Evolutionary conservation across 2,888 invertebrate genomes (phyloP).

Genomic region (Digitonthophagus gazella): DNA sequence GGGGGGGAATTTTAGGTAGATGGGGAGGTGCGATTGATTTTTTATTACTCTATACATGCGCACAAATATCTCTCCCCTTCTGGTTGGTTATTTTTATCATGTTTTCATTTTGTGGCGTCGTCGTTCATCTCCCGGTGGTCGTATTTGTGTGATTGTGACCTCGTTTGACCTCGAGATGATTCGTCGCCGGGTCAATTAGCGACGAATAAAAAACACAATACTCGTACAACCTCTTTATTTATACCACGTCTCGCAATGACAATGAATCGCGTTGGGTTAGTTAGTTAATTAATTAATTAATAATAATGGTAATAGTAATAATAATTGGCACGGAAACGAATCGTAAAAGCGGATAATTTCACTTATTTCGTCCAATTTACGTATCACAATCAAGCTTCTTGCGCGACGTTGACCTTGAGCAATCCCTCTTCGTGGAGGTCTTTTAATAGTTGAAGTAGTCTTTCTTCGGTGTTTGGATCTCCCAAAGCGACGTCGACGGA

Average conservation of each 20-base stretch:
- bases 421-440: conserved; percentile 72
- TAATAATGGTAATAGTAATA: conserved; percentile 1
- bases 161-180: no score
- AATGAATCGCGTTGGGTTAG: not conserved
- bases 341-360: not conserved
- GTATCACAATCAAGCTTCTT: conserved; percentile 21
- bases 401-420: conserved; percentile 43
- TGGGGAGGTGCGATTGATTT: not conserved
- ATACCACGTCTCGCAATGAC: not conserved
- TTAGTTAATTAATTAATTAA: not conserved
- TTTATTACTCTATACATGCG: not conserved
- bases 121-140: no score
- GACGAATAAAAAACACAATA: not conserved
- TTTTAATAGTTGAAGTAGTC: conserved; percentile 70
- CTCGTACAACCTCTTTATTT: not conserved
- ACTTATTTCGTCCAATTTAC: conserved; percentile 1
- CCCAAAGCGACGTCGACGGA: conserved; percentile 79
- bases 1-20: not conserved
- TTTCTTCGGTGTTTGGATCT: conserved; percentile 71
- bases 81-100: no score
- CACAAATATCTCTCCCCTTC: not conserved
- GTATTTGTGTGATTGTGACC: no score
- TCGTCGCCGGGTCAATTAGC: no score
- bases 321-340: not conserved
- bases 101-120: no score